Evolutionary conservation across 2,888 invertebrate species (phyloP), one percentile per base, ranked within the genome.

Genomic region (Melinopterus prodromus): DNA sequence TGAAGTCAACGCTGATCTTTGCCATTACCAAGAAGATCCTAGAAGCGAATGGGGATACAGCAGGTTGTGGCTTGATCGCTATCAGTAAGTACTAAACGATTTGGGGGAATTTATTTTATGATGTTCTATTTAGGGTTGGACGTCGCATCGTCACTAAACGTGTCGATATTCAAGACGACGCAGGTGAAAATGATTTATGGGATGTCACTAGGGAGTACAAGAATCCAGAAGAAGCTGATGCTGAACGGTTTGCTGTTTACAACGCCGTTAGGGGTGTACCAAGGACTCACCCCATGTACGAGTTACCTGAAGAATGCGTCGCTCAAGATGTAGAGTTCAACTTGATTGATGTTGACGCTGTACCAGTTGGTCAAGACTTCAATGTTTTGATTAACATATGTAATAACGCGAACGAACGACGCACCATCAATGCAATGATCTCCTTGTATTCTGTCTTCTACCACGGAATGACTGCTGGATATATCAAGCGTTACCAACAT

Each of bases 1-100:
- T 75, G 94, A 95, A 89, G 93, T 96, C 12, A 95, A 96, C 85
- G 94, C 95, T 5, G 95, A 96, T 87, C 89, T 94, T 71, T 92
- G 94, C 82, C 93, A 94, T 89, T 95, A 94, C 91, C 92, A 93
- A 88, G 92, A 93, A 86, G 93, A 94, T 87, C 91, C 92, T 74
- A 91, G 91, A 85, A 92, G 93, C 1, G 92, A 93, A 86, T 93
- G 93, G 92, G 93, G 94, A 83, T 94, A 93, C 87, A 91, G 92
- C 82, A 91, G 92, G 85, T 91, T 93, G 88, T 92, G 92, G 81
- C 92, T 93, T 70, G 92, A 93, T 86, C 91, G 93, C 85, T 92
- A 93, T 85, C 93, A 93, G 94, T 94, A 87, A 91, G 92, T 90
- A 36, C 36, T 38, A 26, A 12, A 16, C 35, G 35, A 38, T 53